Evolutionary conservation across 2,113 vertebrate genomes (phyloP).

Genomic region (Antidorcas marsupialis): DNA sequence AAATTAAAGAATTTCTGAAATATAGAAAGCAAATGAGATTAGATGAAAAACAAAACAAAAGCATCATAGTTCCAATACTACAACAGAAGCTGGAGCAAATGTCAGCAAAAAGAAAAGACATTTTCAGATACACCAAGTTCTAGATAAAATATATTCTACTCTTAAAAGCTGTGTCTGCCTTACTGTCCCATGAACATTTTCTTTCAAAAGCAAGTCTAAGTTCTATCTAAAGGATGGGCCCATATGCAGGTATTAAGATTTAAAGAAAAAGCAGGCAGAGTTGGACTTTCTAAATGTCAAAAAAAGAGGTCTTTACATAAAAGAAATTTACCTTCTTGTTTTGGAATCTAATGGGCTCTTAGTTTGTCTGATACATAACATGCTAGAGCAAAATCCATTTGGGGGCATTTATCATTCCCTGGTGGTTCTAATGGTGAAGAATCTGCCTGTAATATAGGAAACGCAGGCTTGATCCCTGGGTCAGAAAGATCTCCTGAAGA

Average conservation of each 20-base stretch:
- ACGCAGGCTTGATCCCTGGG: rapidly evolving
- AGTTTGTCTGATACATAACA: not conserved
- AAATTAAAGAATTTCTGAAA: not conserved
- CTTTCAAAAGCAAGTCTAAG: not conserved
- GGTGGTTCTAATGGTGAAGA: not conserved
- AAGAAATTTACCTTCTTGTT: not conserved
- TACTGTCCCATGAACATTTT: not conserved
- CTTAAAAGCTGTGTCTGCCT: not conserved
- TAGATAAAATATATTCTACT: not conserved
- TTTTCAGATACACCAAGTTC: not conserved
- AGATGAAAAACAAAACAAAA: not conserved
- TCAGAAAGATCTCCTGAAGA: not conserved
- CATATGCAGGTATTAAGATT: not conserved
- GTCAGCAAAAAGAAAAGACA: not conserved
- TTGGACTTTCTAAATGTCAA: not conserved
- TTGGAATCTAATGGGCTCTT: not conserved
- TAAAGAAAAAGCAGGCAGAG: not conserved
- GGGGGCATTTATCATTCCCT: not conserved
- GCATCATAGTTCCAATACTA: not conserved
- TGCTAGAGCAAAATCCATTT: not conserved
- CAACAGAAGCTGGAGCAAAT: not conserved
- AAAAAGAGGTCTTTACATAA: not conserved
- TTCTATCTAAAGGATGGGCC: not conserved
- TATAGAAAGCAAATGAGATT: not conserved
- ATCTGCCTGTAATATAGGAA: not conserved